Conservation (phyloP, 2,113 vertebrate genomes). For the Anguilla japonica region DNA sequence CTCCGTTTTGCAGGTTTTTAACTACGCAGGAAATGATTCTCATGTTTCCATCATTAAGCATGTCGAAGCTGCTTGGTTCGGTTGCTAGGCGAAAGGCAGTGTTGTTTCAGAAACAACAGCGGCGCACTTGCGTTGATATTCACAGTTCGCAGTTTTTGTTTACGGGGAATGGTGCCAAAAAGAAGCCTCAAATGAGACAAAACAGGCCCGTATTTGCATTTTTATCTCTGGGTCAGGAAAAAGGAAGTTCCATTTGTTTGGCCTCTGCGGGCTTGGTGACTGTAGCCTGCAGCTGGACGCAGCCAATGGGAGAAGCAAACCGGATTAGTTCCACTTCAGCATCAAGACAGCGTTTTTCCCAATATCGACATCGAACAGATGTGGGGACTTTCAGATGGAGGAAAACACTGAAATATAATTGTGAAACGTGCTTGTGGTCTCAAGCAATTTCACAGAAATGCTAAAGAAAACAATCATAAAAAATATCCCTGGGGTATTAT, state of each 20-base stretch:
- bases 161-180: background rate
- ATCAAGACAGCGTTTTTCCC: conserved; percentile 40
- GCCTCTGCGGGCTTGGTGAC: conserved; percentile 35
- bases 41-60: background rate
- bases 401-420: conserved; percentile 31
- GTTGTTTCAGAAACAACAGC: background rate
- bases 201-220: background rate
- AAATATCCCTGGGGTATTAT: conserved; percentile 25
- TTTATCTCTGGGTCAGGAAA: conserved; percentile 11
- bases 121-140: background rate
- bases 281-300: background rate
- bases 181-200: background rate
- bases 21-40: background rate
- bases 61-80: background rate
- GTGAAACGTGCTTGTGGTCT: background rate
- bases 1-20: background rate
- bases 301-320: conserved; percentile 49
- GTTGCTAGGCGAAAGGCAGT: background rate
- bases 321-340: conserved; percentile 58
- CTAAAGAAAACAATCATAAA: conserved; percentile 19
- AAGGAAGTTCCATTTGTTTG: conserved; percentile 38
- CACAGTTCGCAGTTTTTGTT: background rate
- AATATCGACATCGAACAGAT: conserved; percentile 56
- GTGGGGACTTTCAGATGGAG: conserved; percentile 28
- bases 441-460: background rate